Evolutionary conservation across 2,888 invertebrate genomes (phyloP).

Genomic region (Stratiomys singularior): DNA sequence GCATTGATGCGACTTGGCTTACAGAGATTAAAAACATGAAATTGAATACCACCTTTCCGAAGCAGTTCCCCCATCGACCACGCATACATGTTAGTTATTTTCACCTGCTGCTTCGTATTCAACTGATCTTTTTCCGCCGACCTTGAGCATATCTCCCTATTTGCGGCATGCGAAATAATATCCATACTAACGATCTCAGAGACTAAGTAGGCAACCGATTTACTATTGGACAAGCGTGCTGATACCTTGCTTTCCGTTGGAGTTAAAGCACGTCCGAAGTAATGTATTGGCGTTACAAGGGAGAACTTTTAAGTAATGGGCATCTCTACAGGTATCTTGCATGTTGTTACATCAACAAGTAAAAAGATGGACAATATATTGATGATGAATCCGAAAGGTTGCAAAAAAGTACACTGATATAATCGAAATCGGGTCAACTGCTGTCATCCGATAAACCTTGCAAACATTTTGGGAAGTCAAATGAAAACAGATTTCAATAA

Average conservation of each 20-base stretch:
- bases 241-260: not conserved
- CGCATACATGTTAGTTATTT: not conserved
- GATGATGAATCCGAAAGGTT: too few relatives aligned
- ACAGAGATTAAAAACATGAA: not conserved
- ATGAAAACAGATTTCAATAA: too few relatives aligned
- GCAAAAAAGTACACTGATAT: too few relatives aligned
- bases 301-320: not conserved
- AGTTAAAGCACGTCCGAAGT: conserved; percentile 12
- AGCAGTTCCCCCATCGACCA: not conserved
- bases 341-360: not conserved
- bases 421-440: too few relatives aligned
- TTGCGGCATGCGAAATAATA: conserved; percentile 22
- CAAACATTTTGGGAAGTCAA: too few relatives aligned
- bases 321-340: not conserved
- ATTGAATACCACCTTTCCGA: not conserved
- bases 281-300: not conserved
- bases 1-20: too few relatives aligned
- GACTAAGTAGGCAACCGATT: conserved; percentile 37
- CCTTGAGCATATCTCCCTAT: conserved; percentile 36
- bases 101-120: not conserved
- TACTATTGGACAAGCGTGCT: conserved; percentile 13
- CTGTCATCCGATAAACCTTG: too few relatives aligned
- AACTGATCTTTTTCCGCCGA: conserved; percentile 13
- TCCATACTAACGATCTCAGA: conserved; percentile 28
- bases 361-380: too few relatives aligned